Evolutionary conservation across 1,140 invertebrate species (phyloP).

Genomic region (Drosophila pruinosa): DNA sequence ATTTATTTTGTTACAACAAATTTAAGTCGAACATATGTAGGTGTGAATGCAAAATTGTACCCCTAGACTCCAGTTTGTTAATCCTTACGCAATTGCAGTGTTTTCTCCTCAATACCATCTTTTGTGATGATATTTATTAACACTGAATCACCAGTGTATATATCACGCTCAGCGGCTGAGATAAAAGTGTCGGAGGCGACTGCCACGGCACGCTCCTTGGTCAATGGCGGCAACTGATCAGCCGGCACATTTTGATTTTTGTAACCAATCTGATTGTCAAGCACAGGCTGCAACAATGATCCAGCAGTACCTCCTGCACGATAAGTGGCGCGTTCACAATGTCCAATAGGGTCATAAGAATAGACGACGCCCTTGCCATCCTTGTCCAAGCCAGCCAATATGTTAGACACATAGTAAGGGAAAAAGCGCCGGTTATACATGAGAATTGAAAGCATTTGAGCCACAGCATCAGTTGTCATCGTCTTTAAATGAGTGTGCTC

Average conservation of each 20-base stretch:
- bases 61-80: constrained; percentile 83
- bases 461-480: constrained; percentile 95
- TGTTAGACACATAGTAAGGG: constrained; percentile 98
- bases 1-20: constrained; percentile 51
- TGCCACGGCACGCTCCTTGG: constrained; percentile 90
- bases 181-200: constrained; percentile 98
- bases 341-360: constrained; percentile 98
- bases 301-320: constrained; percentile 93
- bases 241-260: constrained; percentile 93
- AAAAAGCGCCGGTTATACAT: constrained; percentile 99
- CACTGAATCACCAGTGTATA: constrained; percentile 97
- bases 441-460: constrained; percentile 97
- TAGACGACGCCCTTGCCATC: constrained; percentile 97
- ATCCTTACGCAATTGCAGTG: constrained; percentile 90
- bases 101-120: constrained; percentile 90
- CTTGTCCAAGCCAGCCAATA: constrained; percentile 94
- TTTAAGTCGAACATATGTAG: constrained; percentile 38
- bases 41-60: constrained; percentile 16
- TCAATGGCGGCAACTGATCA: constrained; percentile 85
- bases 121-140: constrained; percentile 95
- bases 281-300: constrained; percentile 90
- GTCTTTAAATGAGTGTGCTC: constrained; percentile 96
- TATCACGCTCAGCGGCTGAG: constrained; percentile 98
- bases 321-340: constrained; percentile 92
- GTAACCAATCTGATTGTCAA: constrained; percentile 95